phyloP scores from a whole-genome alignment of 2,113 vertebrate genomes.

The Peromyscus californicus region DNA sequence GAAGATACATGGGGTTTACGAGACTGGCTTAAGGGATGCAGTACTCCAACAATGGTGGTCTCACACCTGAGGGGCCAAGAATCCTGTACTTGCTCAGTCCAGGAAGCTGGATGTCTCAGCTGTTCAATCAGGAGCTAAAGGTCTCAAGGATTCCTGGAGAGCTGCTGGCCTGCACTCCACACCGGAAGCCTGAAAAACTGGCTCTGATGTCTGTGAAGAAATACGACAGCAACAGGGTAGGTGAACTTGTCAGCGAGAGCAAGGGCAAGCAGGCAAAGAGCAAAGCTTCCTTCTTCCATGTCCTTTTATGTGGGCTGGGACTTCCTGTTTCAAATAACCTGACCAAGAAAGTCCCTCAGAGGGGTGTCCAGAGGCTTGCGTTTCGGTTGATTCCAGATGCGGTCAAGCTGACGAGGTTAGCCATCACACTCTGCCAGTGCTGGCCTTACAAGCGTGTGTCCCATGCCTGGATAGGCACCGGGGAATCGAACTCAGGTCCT shows the following conservation, averaged over 20 bases:
- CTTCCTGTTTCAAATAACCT: not conserved
- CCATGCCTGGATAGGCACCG: not conserved
- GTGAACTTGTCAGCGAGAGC: not conserved
- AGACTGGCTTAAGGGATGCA: not conserved
- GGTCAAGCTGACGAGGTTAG: not conserved
- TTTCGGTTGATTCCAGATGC: not conserved
- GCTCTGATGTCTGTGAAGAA: not conserved
- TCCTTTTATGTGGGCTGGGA: not conserved
- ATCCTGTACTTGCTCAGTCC: not conserved
- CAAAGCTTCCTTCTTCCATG: not conserved
- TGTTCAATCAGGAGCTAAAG: not conserved
- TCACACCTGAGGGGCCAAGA: not conserved
- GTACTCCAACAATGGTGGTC: not conserved
- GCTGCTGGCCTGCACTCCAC: not conserved
- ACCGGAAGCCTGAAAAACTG: not conserved
- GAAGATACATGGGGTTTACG: not conserved
- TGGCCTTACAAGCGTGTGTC: not conserved
- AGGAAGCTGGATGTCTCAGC: not conserved
- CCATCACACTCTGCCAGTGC: not conserved
- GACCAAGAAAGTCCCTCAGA: no score
- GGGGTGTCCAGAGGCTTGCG: not conserved
- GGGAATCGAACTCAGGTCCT: not conserved
- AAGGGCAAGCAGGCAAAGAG: not conserved
- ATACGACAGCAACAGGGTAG: not conserved
- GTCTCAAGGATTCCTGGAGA: not conserved